phyloP scores from a whole-genome alignment of 2,797 vertebrate genomes.

The Hydrocynus forskahlii region DNA sequence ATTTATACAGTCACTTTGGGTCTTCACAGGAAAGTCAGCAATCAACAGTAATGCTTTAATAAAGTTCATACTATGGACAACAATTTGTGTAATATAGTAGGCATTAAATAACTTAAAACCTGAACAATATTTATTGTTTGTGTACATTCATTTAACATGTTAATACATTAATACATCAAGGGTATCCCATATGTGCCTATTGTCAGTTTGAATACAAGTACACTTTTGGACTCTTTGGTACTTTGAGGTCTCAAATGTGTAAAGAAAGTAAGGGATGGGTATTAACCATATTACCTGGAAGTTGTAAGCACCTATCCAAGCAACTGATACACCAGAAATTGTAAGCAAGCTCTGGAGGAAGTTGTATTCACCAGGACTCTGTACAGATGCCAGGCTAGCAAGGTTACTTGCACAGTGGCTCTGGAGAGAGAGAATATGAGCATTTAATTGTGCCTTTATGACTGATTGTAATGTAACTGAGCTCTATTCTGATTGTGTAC shows the following conservation, averaged over 20 bases:
- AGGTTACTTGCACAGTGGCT: not conserved
- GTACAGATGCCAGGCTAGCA: slow-evolving; percentile 13
- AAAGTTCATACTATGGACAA: no score
- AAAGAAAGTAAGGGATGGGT: not conserved
- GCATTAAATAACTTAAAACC: no score
- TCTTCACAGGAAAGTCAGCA: not conserved
- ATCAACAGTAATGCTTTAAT: not conserved
- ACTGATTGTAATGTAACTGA: not conserved
- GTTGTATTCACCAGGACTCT: not conserved
- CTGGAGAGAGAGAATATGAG: not conserved
- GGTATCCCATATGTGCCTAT: no score
- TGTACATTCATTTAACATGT: no score
- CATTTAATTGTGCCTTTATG: not conserved
- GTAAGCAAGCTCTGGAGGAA: slow-evolving; percentile 26
- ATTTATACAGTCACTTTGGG: not conserved
- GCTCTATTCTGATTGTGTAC: no score
- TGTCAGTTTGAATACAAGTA: not conserved
- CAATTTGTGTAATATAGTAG: no score
- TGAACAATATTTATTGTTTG: no score
- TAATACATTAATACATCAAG: no score
- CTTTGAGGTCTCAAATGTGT: not conserved
- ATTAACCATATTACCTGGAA: slow-evolving; percentile 15
- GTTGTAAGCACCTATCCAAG: slow-evolving; percentile 29
- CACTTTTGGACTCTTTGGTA: no score
- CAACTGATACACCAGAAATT: not conserved